phyloP scores from a whole-genome alignment of 2,888 invertebrate species.

The Poecilobothrus nobilitatus region DNA sequence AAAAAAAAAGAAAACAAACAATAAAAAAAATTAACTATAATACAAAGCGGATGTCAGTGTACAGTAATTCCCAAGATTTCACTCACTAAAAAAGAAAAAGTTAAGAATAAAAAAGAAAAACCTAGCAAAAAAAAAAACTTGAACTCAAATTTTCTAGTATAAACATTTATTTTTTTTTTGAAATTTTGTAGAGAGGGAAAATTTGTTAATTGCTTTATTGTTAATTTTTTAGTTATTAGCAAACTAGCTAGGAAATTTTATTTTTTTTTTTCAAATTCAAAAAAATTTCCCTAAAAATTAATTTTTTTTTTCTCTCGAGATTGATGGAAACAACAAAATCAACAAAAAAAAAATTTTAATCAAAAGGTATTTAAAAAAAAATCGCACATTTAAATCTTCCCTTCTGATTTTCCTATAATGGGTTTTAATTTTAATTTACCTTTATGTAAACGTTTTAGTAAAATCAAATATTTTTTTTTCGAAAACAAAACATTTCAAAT shows the following conservation, averaged over 20 bases:
- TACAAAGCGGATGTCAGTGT: background rate
- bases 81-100: background rate
- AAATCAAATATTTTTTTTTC: too few relatives aligned
- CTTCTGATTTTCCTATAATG: too few relatives aligned
- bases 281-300: background rate
- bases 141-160: background rate
- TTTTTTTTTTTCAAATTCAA: background rate
- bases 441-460: too few relatives aligned
- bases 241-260: too few relatives aligned
- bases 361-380: too few relatives aligned
- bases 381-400: too few relatives aligned
- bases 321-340: too few relatives aligned
- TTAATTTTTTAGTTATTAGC: background rate
- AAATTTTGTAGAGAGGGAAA: background rate
- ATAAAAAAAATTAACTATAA: background rate
- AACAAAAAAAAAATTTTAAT: too few relatives aligned
- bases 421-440: too few relatives aligned
- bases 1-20: background rate
- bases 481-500: too few relatives aligned
- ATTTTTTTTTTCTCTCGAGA: background rate
- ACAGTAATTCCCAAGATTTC: constrained; percentile 4
- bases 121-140: too few relatives aligned
- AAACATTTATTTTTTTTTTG: background rate
- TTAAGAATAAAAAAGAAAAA: too few relatives aligned
- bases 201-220: constrained; percentile 4